Evolutionary conservation across 1,140 invertebrate species (phyloP).

Genomic region (Megalopta genalis): DNA sequence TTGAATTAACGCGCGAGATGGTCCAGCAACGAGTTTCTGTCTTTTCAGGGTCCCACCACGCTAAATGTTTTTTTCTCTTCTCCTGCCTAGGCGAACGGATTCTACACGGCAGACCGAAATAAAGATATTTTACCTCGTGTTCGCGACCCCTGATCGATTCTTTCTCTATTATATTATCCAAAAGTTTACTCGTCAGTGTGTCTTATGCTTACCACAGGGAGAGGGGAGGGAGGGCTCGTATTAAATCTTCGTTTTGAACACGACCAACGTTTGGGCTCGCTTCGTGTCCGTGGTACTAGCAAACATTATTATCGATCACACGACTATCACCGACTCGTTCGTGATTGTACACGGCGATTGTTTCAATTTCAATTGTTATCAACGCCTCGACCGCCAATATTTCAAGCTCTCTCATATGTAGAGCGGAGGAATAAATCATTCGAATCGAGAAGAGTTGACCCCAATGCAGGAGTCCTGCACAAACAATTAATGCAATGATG

Average conservation of each 20-base stretch:
- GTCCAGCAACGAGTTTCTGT: not conserved
- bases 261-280: slow-evolving; percentile 26
- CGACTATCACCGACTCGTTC: slow-evolving; percentile 4
- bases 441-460: slow-evolving; percentile 59
- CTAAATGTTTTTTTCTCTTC: not conserved
- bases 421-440: slow-evolving; percentile 59
- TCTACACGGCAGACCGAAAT: not conserved
- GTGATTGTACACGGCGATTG: slow-evolving; percentile 22
- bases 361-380: slow-evolving; percentile 29
- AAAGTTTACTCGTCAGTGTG: not conserved
- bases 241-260: slow-evolving; percentile 33
- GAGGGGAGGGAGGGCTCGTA: slow-evolving; percentile 5
- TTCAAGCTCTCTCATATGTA: slow-evolving; percentile 49
- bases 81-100: not conserved
- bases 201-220: not conserved
- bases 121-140: not conserved
- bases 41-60: not conserved
- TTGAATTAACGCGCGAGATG: slow-evolving; percentile 12
- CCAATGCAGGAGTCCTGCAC: slow-evolving; percentile 42
- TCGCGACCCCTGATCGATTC: not conserved
- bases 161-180: slow-evolving; percentile 42
- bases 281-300: slow-evolving; percentile 28
- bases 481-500: slow-evolving; percentile 43
- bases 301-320: slow-evolving; percentile 48
- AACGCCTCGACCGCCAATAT: slow-evolving; percentile 37